phyloP scores from a whole-genome alignment of 2,113 vertebrate genomes.

The Caracal caracal region DNA sequence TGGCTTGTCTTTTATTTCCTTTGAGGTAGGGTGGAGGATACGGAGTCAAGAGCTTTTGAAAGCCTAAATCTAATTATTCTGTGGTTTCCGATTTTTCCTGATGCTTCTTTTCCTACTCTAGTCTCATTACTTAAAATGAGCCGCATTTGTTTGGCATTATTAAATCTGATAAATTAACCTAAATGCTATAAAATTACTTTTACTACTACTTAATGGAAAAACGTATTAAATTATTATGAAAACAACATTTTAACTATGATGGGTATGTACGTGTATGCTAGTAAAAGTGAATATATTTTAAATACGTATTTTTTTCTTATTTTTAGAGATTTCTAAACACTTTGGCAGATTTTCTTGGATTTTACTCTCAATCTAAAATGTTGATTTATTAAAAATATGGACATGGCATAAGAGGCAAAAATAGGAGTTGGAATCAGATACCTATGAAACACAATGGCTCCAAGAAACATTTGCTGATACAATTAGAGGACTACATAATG shows the following conservation, averaged over 20 bases:
- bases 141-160: constrained; percentile 63
- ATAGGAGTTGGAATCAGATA: background rate
- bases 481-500: background rate
- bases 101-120: constrained; percentile 54
- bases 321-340: constrained; percentile 43
- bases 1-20: constrained; percentile 68
- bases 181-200: constrained; percentile 72
- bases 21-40: background rate
- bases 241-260: constrained; percentile 55
- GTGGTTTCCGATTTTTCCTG: constrained; percentile 38
- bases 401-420: constrained; percentile 1
- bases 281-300: constrained; percentile 38
- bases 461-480: background rate
- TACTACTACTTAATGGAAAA: constrained; percentile 58
- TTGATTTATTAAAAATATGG: constrained; percentile 38
- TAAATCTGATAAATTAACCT: constrained; percentile 70
- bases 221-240: constrained; percentile 59
- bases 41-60: constrained; percentile 31
- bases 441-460: background rate
- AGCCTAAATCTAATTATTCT: constrained; percentile 59
- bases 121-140: constrained; percentile 61
- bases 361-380: constrained; percentile 49
- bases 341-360: constrained; percentile 21
- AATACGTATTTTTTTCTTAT: background rate
- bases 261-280: background rate